These are phyloP conservation scores for Bubo scandiacus DNA, from an alignment of 2,113 vertebrate species.

Conservation along the genomic window DNA sequence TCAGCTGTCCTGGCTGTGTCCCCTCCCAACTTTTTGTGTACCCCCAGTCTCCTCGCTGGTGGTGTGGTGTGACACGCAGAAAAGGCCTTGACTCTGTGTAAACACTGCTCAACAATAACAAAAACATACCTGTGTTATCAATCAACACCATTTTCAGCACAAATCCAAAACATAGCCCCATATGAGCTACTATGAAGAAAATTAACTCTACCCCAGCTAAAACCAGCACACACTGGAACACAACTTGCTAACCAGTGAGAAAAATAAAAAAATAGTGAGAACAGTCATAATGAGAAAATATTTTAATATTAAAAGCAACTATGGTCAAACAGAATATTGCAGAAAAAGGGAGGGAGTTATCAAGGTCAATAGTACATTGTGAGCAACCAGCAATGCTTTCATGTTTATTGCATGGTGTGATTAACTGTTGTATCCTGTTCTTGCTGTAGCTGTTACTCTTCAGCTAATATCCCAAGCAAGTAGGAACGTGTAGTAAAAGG, in stretches of 20 bases:
- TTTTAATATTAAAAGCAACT: background rate
- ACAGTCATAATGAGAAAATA: background rate
- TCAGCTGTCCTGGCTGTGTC: too few relatives aligned
- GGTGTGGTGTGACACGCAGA: too few relatives aligned
- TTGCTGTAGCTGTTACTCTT: background rate
- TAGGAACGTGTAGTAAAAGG: background rate
- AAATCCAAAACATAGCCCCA: too few relatives aligned
- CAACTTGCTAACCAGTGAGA: background rate
- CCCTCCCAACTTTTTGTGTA: too few relatives aligned
- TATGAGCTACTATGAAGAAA: too few relatives aligned
- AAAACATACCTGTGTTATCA: too few relatives aligned
- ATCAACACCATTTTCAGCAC: too few relatives aligned
- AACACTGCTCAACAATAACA: too few relatives aligned
- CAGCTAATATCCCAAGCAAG: background rate
- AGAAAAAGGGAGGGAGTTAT: background rate
- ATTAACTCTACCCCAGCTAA: too few relatives aligned
- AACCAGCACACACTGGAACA: background rate
- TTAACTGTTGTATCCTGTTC: background rate
- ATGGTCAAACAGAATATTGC: background rate
- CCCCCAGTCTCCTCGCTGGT: too few relatives aligned
- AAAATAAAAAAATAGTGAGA: background rate
- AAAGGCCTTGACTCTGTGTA: too few relatives aligned
- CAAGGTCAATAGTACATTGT: background rate
- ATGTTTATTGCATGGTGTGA: background rate
- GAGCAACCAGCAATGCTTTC: background rate